Percentiles rank a stretch among this genome's conserved stretches.
phyloP scores from a whole-genome alignment of 2,888 invertebrate genomes.

The Chromoteleia sp. region DNA sequence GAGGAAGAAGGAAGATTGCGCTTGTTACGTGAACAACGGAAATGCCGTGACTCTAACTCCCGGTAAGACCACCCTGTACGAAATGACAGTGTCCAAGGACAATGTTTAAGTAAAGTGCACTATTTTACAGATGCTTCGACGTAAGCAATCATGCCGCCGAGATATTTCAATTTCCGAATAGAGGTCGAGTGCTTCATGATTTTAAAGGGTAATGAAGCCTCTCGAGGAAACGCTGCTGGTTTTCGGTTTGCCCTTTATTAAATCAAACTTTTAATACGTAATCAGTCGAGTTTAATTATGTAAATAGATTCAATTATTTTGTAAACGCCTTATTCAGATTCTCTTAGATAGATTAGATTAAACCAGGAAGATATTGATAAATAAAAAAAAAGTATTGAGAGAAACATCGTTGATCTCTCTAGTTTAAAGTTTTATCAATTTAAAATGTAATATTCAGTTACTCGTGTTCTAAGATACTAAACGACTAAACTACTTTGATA shows the following conservation, averaged over 20 bases:
- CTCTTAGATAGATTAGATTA: too few species aligned
- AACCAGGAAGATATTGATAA: too few species aligned
- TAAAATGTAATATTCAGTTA: neutral
- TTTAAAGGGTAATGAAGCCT: slow-evolving; percentile 47
- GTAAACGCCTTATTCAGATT: too few species aligned
- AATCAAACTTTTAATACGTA: slow-evolving; percentile 12
- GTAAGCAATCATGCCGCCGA: slow-evolving; percentile 46
- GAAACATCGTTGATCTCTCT: too few species aligned
- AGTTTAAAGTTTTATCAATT: too few species aligned
- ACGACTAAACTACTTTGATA: too few species aligned
- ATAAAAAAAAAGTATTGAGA: too few species aligned
- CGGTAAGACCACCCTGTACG: slow-evolving; percentile 60
- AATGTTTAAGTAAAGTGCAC: slow-evolving; percentile 47
- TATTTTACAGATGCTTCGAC: slow-evolving; percentile 58
- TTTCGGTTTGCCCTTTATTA: too few species aligned
- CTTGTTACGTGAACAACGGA: slow-evolving; percentile 53
- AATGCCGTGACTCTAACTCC: slow-evolving; percentile 15
- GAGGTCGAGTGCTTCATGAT: slow-evolving; percentile 5
- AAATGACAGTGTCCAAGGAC: slow-evolving; percentile 57
- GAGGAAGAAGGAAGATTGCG: slow-evolving; percentile 40
- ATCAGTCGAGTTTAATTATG: too few species aligned
- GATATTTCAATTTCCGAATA: slow-evolving; percentile 56
- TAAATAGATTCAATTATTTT: too few species aligned
- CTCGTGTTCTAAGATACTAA: too few species aligned
- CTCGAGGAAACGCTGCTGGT: neutral